These are phyloP conservation scores for Tinamus major DNA, from an alignment of 2,797 vertebrate genomes.

Conservation along the genomic window DNA sequence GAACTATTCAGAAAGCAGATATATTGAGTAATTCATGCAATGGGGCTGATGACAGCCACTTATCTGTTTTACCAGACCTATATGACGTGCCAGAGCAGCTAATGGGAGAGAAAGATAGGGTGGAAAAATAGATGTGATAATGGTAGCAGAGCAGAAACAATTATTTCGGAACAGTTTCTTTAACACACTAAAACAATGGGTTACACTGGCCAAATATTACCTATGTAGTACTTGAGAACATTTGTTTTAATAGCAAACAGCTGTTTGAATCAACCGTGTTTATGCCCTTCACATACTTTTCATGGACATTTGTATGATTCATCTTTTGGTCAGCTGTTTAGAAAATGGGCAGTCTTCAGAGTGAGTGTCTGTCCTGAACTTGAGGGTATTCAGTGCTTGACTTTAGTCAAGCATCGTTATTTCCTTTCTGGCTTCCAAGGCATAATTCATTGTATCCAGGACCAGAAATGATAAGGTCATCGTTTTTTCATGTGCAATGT, in stretches of 20 bases:
- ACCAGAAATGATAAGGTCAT: not conserved
- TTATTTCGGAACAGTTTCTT: constrained; percentile 21
- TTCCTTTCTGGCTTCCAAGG: not conserved
- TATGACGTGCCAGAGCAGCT: not conserved
- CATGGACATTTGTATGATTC: not conserved
- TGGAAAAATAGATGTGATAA: not conserved
- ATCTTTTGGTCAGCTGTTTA: not conserved
- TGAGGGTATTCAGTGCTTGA: not conserved
- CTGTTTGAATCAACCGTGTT: not conserved
- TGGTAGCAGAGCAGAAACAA: constrained; percentile 9
- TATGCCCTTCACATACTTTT: not conserved
- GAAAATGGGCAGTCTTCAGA: not conserved
- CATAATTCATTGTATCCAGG: not conserved
- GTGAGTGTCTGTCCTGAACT: not conserved
- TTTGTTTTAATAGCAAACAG: constrained; percentile 22
- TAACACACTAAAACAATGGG: not conserved
- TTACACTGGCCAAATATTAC: not conserved
- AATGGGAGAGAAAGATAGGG: constrained; percentile 17
- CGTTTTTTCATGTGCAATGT: not conserved
- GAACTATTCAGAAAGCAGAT: constrained; percentile 12
- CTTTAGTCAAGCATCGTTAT: not conserved
- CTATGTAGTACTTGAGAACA: not conserved
- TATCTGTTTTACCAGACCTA: not conserved
- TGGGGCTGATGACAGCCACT: not conserved
- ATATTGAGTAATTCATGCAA: not conserved